phyloP scores from a whole-genome alignment of 2,113 vertebrate genomes.

The Steatornis caripensis region DNA sequence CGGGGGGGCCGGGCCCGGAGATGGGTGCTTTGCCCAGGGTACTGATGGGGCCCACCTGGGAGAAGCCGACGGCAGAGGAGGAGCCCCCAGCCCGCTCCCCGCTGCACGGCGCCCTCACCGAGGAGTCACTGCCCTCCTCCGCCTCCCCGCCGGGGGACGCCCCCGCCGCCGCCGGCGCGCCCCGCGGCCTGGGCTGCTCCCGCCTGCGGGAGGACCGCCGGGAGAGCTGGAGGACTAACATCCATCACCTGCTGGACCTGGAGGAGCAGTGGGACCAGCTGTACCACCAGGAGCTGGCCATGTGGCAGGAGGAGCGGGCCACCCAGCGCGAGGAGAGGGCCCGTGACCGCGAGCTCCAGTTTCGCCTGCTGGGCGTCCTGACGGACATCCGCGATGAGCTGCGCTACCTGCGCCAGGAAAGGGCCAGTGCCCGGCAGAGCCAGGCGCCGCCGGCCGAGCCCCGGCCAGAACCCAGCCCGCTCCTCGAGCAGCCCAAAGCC shows the following conservation, averaged over 20 bases:
- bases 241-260: conserved; percentile 62
- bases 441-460: not conserved
- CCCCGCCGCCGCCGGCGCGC: not conserved
- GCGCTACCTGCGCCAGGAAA: conserved; percentile 51
- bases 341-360: conserved; percentile 62
- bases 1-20: not conserved
- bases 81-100: conserved; percentile 15
- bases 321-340: conserved; percentile 58
- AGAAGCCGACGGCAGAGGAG: conserved; percentile 29
- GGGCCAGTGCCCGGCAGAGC: not conserved
- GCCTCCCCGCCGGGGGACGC: conserved; percentile 34
- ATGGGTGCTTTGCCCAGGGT: conserved; percentile 22
- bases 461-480: not conserved
- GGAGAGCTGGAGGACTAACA: conserved; percentile 55
- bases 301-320: conserved; percentile 65
- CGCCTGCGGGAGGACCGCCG: conserved; percentile 1
- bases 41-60: conserved; percentile 41
- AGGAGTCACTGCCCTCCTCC: conserved; percentile 60
- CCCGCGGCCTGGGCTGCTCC: conserved; percentile 14
- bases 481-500: not conserved
- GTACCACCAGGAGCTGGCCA: conserved; percentile 67
- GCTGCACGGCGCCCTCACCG: conserved; percentile 22
- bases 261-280: conserved; percentile 68
- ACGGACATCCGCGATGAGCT: conserved; percentile 67
- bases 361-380: conserved; percentile 62